Evolutionary conservation across 2,888 invertebrate genomes (phyloP).

Genomic region (Nemoura dubitans): DNA sequence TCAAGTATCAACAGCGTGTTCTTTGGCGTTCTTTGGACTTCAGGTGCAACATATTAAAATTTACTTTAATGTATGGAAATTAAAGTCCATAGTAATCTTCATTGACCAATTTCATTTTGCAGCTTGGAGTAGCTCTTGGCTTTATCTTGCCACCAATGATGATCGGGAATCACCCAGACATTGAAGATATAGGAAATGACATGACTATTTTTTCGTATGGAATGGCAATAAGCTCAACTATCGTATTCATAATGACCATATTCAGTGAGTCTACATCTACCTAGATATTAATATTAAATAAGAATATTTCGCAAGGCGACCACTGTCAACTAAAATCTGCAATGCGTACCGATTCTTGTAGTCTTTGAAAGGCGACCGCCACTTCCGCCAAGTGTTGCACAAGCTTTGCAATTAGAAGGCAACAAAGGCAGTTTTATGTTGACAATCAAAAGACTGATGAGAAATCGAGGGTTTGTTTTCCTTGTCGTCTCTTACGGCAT

Average conservation of each 20-base stretch:
- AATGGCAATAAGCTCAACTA: conserved; percentile 82
- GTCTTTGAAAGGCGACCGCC: conserved; percentile 91
- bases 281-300: no score
- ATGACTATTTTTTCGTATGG: conserved; percentile 85
- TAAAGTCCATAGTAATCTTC: background rate
- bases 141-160: conserved; percentile 72
- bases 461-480: conserved; percentile 82
- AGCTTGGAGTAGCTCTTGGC: conserved; percentile 63
- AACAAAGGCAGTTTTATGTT: conserved; percentile 71
- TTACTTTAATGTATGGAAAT: background rate
- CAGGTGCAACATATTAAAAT: conserved; percentile 71
- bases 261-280: conserved; percentile 76
- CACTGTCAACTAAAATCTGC: background rate
- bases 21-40: conserved; percentile 98
- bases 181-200: conserved; percentile 73
- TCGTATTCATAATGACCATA: conserved; percentile 82
- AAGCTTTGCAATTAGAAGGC: conserved; percentile 65
- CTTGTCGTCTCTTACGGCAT: conserved; percentile 89
- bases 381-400: conserved; percentile 89
- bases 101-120: conserved; percentile 50
- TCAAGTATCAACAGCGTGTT: conserved; percentile 96
- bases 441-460: conserved; percentile 78
- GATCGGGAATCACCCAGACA: conserved; percentile 69
- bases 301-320: no score
- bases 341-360: conserved; percentile 61